Conservation (phyloP, 2,113 vertebrate species). For the Dasyornis broadbenti region DNA sequence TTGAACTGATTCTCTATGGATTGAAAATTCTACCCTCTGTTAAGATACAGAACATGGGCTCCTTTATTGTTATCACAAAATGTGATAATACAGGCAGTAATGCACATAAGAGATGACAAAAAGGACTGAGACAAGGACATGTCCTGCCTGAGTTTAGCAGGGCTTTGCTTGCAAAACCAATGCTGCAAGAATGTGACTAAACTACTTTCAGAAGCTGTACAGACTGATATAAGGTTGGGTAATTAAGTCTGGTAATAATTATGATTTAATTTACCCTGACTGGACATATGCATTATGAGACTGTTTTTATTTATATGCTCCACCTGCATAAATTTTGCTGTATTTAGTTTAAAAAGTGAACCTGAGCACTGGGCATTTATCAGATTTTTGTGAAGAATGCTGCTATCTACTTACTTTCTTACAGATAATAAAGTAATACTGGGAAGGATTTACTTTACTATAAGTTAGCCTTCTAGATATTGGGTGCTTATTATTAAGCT, state of each 20-base stretch:
- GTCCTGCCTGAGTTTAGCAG: not conserved
- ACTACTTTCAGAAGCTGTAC: not conserved
- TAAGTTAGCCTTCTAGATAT: not conserved
- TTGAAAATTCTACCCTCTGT: not conserved
- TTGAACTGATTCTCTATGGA: not conserved
- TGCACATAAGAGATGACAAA: not conserved
- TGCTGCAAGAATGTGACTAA: not conserved
- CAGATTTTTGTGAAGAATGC: not conserved
- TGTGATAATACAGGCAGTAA: not conserved
- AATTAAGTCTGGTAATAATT: not conserved
- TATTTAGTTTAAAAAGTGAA: not conserved
- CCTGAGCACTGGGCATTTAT: rapidly evolving
- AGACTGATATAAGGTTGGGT: not conserved
- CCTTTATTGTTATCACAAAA: not conserved
- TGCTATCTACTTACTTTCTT: not conserved
- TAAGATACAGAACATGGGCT: not conserved
- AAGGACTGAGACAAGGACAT: constrained; percentile 17
- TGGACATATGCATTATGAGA: not conserved
- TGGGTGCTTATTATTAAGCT: not conserved
- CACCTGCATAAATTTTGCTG: not conserved
- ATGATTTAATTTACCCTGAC: not conserved
- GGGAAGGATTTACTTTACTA: not conserved
- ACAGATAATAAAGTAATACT: not conserved
- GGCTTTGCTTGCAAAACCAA: not conserved
- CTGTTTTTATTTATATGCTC: not conserved